Conservation (phyloP, 2,113 vertebrate genomes). For the Pterocles gutturalis region DNA sequence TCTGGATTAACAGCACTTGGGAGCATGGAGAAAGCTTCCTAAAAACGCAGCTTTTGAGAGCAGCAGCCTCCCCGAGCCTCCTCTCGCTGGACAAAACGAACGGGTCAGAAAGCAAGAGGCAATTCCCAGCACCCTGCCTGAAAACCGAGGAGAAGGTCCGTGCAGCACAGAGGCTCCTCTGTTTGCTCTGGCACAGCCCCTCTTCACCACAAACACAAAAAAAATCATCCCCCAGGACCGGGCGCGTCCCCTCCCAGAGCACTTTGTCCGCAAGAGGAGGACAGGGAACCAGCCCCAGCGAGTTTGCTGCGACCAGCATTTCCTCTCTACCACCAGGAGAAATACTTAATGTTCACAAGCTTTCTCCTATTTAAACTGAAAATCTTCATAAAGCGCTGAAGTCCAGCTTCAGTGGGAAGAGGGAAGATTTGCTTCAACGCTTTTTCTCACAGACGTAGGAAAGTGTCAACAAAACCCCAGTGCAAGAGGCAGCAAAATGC, state of each 20-base stretch:
- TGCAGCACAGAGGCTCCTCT: not conserved
- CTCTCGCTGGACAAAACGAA: not conserved
- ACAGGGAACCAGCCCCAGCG: not conserved
- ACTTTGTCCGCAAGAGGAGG: not conserved
- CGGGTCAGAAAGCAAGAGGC: not conserved
- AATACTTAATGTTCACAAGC: not conserved
- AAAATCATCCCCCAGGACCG: not conserved
- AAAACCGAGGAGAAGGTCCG: not conserved
- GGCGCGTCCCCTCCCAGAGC: not conserved
- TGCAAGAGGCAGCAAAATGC: not conserved
- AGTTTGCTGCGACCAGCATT: not conserved
- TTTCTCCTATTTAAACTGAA: not conserved
- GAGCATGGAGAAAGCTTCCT: not conserved
- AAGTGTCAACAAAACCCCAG: not conserved
- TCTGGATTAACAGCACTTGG: not conserved
- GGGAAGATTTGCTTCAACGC: not conserved
- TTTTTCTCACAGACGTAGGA: not conserved
- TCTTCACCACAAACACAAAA: not conserved
- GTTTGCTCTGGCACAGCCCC: not conserved
- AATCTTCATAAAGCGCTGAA: not conserved
- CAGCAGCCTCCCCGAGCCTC: not conserved
- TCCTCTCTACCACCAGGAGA: not conserved
- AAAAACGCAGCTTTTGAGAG: not conserved
- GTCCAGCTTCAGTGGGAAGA: not conserved
- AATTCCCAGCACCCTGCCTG: not conserved